phyloP scores from a whole-genome alignment of 2,113 vertebrate genomes.

The Scomber colias region DNA sequence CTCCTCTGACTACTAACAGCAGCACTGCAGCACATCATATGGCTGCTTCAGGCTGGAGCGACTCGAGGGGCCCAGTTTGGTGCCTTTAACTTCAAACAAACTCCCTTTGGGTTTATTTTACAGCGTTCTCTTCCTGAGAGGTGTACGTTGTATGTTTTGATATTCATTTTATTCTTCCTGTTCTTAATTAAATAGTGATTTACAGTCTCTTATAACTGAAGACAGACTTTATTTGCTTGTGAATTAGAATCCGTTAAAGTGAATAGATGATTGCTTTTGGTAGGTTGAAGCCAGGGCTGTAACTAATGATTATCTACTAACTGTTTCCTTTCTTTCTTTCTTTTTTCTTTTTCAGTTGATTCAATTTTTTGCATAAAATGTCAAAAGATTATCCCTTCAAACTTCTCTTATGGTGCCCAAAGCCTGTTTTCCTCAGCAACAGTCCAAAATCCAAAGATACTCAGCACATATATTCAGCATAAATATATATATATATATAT shows the following conservation, averaged over 20 bases:
- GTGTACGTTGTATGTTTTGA: slow-evolving; percentile 10
- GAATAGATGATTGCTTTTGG: background rate
- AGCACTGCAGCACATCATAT: background rate
- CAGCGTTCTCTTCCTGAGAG: slow-evolving; percentile 10
- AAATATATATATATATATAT: too few species aligned
- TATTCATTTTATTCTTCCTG: slow-evolving; percentile 17
- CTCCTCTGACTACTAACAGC: slow-evolving; percentile 26
- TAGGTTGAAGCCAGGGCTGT: too few species aligned
- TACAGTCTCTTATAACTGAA: slow-evolving; percentile 16
- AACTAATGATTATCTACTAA: too few species aligned
- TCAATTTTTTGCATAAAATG: too few species aligned
- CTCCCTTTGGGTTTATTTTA: slow-evolving; percentile 30
- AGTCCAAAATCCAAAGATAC: too few species aligned
- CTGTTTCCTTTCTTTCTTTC: too few species aligned
- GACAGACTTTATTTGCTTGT: background rate
- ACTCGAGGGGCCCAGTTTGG: background rate
- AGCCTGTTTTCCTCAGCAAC: too few species aligned
- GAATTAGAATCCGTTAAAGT: background rate
- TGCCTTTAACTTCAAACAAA: slow-evolving; percentile 44
- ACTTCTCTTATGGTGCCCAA: too few species aligned
- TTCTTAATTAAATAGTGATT: slow-evolving; percentile 37
- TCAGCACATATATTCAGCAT: too few species aligned
- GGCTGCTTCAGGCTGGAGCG: slow-evolving; percentile 4
- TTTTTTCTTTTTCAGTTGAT: too few species aligned
- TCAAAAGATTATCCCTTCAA: too few species aligned